A percentile compares a stretch with the other conserved stretches of the same genome.
phyloP scores from a whole-genome alignment of 2,888 invertebrate genomes.

The Conops quadrifasciatus region DNA sequence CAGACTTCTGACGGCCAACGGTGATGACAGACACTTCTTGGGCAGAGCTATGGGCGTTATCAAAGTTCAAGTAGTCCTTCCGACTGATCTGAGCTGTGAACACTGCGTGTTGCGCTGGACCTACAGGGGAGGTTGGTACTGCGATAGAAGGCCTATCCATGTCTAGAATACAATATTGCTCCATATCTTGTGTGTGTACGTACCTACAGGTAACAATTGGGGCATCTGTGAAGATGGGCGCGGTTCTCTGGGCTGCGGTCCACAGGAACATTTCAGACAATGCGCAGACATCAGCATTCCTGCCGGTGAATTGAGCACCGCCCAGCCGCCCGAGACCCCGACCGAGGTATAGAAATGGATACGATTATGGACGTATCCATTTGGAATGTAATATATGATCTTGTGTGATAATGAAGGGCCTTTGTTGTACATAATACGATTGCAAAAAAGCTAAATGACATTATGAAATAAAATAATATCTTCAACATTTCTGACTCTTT shows the following conservation, averaged over 20 bases:
- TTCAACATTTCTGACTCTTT: too few species aligned
- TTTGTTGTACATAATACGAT: too few species aligned
- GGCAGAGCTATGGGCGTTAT: constrained; percentile 50
- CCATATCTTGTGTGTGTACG: background rate
- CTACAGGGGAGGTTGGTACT: constrained; percentile 64
- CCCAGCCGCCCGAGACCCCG: background rate
- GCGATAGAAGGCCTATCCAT: background rate
- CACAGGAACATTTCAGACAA: constrained; percentile 67
- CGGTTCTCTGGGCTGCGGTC: constrained; percentile 65
- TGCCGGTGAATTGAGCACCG: background rate
- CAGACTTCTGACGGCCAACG: constrained; percentile 58
- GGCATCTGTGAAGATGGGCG: constrained; percentile 64
- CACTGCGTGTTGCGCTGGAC: constrained; percentile 70
- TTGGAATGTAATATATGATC: too few species aligned
- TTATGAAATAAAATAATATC: too few species aligned
- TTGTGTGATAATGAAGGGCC: too few species aligned
- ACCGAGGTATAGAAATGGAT: background rate
- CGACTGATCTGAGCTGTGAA: constrained; percentile 65
- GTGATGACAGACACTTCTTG: constrained; percentile 50
- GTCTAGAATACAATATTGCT: too few species aligned
- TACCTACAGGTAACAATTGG: constrained; percentile 67
- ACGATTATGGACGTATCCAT: background rate
- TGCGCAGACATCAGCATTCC: constrained; percentile 66
- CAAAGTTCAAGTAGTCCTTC: constrained; percentile 58
- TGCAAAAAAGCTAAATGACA: too few species aligned